These are phyloP conservation scores for Ctenopoma kingsleyae DNA, from an alignment of 2,797 vertebrate genomes.

Conservation along the genomic window DNA sequence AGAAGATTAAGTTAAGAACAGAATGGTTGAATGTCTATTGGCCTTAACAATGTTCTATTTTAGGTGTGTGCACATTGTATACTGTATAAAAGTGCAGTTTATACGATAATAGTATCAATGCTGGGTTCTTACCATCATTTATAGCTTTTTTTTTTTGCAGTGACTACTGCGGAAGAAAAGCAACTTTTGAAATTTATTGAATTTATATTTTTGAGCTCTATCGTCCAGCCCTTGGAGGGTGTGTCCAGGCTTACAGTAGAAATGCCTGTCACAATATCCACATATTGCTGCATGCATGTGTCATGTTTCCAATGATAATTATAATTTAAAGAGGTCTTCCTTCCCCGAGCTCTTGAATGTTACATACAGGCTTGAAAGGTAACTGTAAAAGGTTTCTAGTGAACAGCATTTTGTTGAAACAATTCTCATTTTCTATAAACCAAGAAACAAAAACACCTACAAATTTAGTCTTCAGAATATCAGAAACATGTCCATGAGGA, in stretches of 20 bases:
- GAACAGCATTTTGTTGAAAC: not conserved
- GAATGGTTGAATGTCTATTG: too few relatives aligned
- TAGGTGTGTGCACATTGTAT: too few relatives aligned
- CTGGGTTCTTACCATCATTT: too few relatives aligned
- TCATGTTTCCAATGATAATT: constrained; percentile 27
- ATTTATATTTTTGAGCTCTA: too few relatives aligned
- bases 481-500: not conserved
- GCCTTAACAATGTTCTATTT: too few relatives aligned
- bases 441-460: not conserved
- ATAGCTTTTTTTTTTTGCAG: too few relatives aligned
- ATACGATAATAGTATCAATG: too few relatives aligned
- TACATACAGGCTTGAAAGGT: constrained; percentile 27
- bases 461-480: not conserved
- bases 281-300: constrained; percentile 51
- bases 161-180: too few relatives aligned
- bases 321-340: constrained; percentile 8
- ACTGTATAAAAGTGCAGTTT: too few relatives aligned
- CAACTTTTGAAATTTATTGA: too few relatives aligned
- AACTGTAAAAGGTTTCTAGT: not conserved
- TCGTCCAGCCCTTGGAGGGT: not conserved
- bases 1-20: too few relatives aligned
- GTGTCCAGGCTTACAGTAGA: constrained; percentile 40
- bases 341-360: constrained; percentile 26
- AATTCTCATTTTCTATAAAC: not conserved
- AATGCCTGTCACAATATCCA: constrained; percentile 61